A percentile compares a stretch with the other conserved stretches of the same genome.
Evolutionary conservation across 2,888 invertebrate species (phyloP).

Genomic region (Nycteola revayana): DNA sequence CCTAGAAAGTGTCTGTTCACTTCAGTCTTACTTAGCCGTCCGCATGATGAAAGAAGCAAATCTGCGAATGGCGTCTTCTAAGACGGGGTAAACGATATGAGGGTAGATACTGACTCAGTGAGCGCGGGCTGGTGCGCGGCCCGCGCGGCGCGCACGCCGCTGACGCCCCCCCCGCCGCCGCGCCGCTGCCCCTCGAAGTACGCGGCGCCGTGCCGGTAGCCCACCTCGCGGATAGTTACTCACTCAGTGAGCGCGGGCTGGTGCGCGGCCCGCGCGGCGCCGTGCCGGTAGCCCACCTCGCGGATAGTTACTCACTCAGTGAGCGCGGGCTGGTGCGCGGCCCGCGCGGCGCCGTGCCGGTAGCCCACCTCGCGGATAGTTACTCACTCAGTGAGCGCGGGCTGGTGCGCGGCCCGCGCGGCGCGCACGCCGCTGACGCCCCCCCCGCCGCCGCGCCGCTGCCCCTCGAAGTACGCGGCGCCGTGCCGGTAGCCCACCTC

Average conservation of each 20-base stretch:
- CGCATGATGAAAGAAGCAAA: too few species aligned
- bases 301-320: too few species aligned
- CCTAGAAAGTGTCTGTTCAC: too few species aligned
- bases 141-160: slow-evolving; percentile 45
- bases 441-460: slow-evolving; percentile 89
- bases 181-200: slow-evolving; percentile 93
- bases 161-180: slow-evolving; percentile 85
- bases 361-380: slow-evolving; percentile 98
- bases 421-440: slow-evolving; percentile 57
- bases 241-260: slow-evolving; percentile 53
- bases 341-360: slow-evolving; percentile 90
- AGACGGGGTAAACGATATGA: too few species aligned
- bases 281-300: slow-evolving; percentile 96
- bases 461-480: slow-evolving; percentile 92
- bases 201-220: slow-evolving; percentile 93
- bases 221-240: slow-evolving; percentile 94
- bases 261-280: slow-evolving; percentile 73
- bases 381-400: slow-evolving; percentile 50
- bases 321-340: slow-evolving; percentile 62
- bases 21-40: too few species aligned
- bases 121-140: slow-evolving; percentile 45
- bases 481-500: slow-evolving; percentile 97
- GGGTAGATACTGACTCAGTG: slow-evolving; percentile 49
- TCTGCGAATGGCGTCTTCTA: too few species aligned
- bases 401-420: slow-evolving; percentile 41